A percentile compares a stretch with the other conserved stretches of the same genome.
These are phyloP conservation scores for Ooceraea biroi DNA, from an alignment of 1,140 invertebrate genomes.

Conservation along the genomic window DNA sequence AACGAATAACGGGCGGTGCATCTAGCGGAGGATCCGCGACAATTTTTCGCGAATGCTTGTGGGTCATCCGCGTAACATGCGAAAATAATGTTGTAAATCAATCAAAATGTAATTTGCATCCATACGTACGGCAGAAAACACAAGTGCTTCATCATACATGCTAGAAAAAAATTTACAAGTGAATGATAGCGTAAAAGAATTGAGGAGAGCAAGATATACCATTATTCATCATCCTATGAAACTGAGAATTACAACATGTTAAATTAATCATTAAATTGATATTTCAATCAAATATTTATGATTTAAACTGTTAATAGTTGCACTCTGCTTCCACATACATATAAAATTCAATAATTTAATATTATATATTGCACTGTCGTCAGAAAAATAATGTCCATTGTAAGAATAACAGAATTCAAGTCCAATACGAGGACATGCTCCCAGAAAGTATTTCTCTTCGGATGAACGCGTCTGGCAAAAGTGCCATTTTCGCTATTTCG, in stretches of 20 bases:
- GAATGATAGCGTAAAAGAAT: neutral
- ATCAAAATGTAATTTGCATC: constrained; percentile 49
- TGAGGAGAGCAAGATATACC: neutral
- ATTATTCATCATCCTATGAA: constrained; percentile 2
- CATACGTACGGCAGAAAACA: neutral
- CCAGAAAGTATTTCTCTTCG: constrained; percentile 40
- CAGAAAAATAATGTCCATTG: constrained; percentile 2
- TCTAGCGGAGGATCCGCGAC: constrained; percentile 47
- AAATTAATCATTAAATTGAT: constrained; percentile 1
- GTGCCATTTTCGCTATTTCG: constrained; percentile 67
- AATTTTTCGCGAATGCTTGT: constrained; percentile 35
- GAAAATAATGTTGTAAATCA: constrained; percentile 54
- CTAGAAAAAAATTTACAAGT: neutral
- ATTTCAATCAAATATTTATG: neutral
- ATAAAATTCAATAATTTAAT: neutral
- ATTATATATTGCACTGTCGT: neutral
- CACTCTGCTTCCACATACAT: neutral
- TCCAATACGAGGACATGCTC: constrained; percentile 10
- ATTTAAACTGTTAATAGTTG: no score
- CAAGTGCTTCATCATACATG: neutral
- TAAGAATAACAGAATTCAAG: constrained; percentile 46
- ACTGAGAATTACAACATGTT: neutral
- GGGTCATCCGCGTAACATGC: constrained; percentile 25
- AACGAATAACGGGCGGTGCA: constrained; percentile 31
- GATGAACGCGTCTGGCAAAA: constrained; percentile 64